A percentile compares a stretch with the other conserved stretches of the same genome.
Conservation (phyloP, 2,888 invertebrate species). For the Leptothorax acervorum region DNA sequence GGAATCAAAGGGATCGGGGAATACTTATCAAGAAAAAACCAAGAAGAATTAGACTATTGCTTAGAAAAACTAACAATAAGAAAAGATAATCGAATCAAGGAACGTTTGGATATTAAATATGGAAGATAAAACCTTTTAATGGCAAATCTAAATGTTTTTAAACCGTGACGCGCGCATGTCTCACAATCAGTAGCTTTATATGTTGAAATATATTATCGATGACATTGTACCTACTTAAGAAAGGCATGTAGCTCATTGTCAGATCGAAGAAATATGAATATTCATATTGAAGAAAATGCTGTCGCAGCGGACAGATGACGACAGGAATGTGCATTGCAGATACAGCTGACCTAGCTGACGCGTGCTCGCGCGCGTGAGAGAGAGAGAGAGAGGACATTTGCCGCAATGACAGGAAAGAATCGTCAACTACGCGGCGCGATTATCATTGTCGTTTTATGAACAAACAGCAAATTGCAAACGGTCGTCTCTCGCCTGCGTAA, state of each 20-base stretch:
- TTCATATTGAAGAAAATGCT: not conserved
- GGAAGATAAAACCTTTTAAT: not conserved
- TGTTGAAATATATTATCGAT: not conserved
- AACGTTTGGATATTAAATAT: not conserved
- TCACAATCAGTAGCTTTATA: no score
- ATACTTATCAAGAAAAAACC: not conserved
- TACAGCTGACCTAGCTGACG: conserved; percentile 3
- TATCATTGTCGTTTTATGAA: conserved; percentile 5
- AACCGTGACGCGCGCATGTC: not conserved
- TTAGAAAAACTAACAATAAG: not conserved
- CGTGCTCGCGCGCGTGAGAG: no score
- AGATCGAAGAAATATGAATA: not conserved
- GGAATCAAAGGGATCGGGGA: not conserved
- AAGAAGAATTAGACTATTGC: not conserved
- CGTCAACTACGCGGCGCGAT: not conserved
- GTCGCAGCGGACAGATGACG: not conserved
- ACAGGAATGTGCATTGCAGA: not conserved
- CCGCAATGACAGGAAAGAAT: conserved; percentile 12
- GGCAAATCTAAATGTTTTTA: not conserved
- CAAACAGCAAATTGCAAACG: not conserved
- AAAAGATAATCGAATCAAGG: not conserved
- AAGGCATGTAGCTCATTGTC: not conserved
- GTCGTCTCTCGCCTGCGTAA: not conserved
- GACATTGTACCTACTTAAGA: not conserved
- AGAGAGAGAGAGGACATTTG: not conserved